Conservation (phyloP, 2,113 vertebrate species). For the Daboia siamensis region DNA sequence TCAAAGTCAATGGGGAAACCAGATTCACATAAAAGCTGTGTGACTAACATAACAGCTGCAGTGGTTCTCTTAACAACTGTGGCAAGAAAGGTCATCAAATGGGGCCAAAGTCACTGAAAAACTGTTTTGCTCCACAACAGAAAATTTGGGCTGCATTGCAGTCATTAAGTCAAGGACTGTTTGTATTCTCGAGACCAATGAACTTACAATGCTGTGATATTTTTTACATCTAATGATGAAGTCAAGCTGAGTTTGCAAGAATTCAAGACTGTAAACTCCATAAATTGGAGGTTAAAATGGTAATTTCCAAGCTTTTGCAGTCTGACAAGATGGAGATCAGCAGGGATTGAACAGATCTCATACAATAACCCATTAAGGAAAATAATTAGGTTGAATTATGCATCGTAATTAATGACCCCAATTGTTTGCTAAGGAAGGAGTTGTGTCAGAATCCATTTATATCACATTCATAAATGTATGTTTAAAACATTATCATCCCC, state of each 20-base stretch:
- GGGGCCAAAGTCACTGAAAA: not conserved
- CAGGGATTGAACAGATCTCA: not conserved
- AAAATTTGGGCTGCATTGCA: not conserved
- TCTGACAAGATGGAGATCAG: not conserved
- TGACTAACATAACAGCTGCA: too few relatives aligned
- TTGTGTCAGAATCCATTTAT: too few relatives aligned
- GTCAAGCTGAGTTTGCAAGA: not conserved
- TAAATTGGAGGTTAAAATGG: not conserved
- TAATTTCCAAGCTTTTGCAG: not conserved
- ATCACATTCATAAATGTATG: too few relatives aligned
- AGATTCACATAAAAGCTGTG: not conserved
- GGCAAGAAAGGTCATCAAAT: not conserved
- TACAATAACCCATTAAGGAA: not conserved
- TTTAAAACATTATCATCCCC: too few relatives aligned
- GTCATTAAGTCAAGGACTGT: not conserved
- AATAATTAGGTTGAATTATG: not conserved
- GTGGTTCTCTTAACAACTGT: not conserved
- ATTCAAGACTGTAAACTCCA: not conserved
- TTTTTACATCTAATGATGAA: not conserved
- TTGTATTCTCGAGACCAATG: not conserved
- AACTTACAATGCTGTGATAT: too few relatives aligned
- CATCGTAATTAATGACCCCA: not conserved
- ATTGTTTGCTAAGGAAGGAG: not conserved
- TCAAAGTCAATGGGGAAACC: not conserved
- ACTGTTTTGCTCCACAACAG: not conserved